Evolutionary conservation across 1,140 invertebrate genomes (phyloP).

Genomic region (Procambarus virginalis): DNA sequence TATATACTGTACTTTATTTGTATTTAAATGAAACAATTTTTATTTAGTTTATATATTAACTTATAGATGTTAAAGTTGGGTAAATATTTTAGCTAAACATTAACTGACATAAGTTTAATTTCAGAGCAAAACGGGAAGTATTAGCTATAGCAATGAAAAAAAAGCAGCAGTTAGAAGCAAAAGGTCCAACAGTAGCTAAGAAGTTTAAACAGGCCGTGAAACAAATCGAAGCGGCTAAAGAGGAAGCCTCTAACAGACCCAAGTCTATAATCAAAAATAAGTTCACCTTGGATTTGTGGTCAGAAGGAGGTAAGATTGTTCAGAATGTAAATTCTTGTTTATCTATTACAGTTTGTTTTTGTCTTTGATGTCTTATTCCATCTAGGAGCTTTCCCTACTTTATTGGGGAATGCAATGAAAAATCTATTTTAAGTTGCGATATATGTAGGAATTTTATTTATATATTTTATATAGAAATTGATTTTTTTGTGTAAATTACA

Average conservation of each 20-base stretch:
- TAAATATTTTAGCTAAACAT: too few relatives aligned
- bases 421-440: too few relatives aligned
- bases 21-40: not conserved
- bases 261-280: not conserved
- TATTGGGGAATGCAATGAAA: too few relatives aligned
- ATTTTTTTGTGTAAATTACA: too few relatives aligned
- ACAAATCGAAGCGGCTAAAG: not conserved
- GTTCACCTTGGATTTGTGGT: constrained; percentile 11
- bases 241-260: not conserved
- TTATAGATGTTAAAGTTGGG: too few relatives aligned
- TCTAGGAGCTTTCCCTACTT: too few relatives aligned
- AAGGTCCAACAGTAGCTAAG: constrained; percentile 17
- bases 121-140: not conserved
- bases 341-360: too few relatives aligned
- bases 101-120: not conserved
- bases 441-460: too few relatives aligned
- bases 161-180: constrained; percentile 5
- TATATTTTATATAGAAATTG: too few relatives aligned
- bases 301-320: not conserved
- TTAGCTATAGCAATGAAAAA: constrained; percentile 27
- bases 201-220: not conserved
- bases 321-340: not conserved
- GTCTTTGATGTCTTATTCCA: too few relatives aligned
- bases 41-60: not conserved
- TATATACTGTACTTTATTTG: not conserved